phyloP scores from a whole-genome alignment of 2,113 vertebrate genomes.

The Plectropomus leopardus region DNA sequence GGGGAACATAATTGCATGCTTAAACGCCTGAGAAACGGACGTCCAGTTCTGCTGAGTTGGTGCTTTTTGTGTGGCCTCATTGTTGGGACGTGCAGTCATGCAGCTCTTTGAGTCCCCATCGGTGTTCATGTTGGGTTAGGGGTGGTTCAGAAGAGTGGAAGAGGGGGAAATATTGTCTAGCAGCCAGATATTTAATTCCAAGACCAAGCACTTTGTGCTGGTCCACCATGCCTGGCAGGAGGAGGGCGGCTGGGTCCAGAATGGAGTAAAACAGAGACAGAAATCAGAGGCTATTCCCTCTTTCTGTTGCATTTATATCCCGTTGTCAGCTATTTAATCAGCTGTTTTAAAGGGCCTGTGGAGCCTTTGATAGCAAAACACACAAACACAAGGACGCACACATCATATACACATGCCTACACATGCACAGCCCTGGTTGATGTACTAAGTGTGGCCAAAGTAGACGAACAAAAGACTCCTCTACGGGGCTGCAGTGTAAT shows the following conservation, averaged over 20 bases:
- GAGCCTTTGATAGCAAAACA: slow-evolving; percentile 76
- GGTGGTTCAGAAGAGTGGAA: slow-evolving; percentile 64
- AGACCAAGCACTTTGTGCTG: slow-evolving; percentile 66
- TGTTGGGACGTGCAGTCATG: slow-evolving; percentile 84
- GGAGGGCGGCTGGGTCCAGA: slow-evolving; percentile 30
- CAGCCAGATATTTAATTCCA: slow-evolving; percentile 73
- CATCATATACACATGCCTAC: slow-evolving; percentile 50
- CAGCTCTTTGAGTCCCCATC: slow-evolving; percentile 77
- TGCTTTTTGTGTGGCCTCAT: slow-evolving; percentile 83
- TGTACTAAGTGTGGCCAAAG: slow-evolving; percentile 77
- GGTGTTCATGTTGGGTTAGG: slow-evolving; percentile 73
- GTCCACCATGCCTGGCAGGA: slow-evolving; percentile 60
- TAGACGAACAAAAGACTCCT: slow-evolving; percentile 87
- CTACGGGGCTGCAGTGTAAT: slow-evolving; percentile 83
- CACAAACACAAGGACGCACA: slow-evolving; percentile 41
- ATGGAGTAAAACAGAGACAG: slow-evolving; percentile 42
- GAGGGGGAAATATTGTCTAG: slow-evolving; percentile 63
- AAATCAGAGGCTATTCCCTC: slow-evolving; percentile 43
- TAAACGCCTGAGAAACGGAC: slow-evolving; percentile 82
- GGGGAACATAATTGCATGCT: slow-evolving; percentile 82
- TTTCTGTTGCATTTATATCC: slow-evolving; percentile 43
- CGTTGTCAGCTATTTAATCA: slow-evolving; percentile 57
- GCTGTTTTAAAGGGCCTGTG: slow-evolving; percentile 67
- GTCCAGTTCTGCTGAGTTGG: slow-evolving; percentile 82
- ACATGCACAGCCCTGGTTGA: slow-evolving; percentile 72